Conservation (phyloP, 2,113 vertebrate species). For the Marcusenius ussheri region DNA sequence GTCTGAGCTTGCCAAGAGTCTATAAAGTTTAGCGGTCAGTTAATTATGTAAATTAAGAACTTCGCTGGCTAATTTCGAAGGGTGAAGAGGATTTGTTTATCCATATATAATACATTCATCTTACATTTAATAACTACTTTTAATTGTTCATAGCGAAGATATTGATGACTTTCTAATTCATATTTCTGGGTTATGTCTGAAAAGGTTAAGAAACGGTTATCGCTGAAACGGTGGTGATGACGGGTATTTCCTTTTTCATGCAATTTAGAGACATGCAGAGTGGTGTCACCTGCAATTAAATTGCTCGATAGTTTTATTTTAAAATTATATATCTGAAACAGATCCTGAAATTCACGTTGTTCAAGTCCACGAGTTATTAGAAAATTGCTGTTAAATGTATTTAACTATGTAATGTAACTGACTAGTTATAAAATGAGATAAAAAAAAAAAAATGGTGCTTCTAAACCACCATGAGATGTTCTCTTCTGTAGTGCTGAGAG, state of each 20-base stretch:
- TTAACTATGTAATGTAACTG: neutral
- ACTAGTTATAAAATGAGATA: neutral
- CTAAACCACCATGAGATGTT: neutral
- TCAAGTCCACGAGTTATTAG: neutral
- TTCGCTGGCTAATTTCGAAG: neutral
- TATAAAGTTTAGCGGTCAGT: neutral
- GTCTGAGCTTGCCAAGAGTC: neutral
- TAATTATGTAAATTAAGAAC: neutral
- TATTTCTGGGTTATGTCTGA: neutral
- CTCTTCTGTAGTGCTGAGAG: neutral
- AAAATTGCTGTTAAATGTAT: neutral
- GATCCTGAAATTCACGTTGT: neutral
- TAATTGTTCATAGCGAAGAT: neutral
- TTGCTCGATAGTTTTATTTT: neutral
- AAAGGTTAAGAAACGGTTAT: neutral
- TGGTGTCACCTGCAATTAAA: neutral
- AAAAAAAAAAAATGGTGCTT: neutral
- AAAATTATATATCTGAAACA: neutral
- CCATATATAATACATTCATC: neutral
- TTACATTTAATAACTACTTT: neutral
- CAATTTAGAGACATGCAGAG: neutral
- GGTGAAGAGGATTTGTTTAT: neutral
- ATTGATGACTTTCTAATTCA: neutral
- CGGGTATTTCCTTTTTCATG: neutral
- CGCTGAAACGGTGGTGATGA: neutral